Conservation (phyloP, 92 coral and sea anemone species). For the Hydrozoanthus gracilis region DNA sequence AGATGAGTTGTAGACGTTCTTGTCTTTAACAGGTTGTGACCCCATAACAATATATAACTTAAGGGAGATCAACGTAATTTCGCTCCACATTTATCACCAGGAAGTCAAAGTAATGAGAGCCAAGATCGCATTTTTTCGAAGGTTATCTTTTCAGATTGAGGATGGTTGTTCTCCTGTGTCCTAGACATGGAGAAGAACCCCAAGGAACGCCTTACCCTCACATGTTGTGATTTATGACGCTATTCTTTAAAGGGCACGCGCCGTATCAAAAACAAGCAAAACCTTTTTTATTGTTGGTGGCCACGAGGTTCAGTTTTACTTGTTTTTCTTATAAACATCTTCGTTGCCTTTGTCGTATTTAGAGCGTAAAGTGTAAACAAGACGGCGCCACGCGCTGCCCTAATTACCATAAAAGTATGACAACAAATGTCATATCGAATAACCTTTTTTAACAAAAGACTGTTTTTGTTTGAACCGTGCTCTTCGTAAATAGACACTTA, state of each 20-base stretch:
- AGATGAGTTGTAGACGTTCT: background rate
- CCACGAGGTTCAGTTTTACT: background rate
- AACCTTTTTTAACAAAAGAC: too few species aligned
- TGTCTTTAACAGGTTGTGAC: constrained; percentile 1
- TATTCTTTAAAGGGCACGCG: background rate
- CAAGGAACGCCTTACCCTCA: background rate
- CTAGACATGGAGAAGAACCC: background rate
- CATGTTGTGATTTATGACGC: background rate
- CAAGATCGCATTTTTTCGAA: background rate
- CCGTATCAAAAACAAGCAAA: background rate
- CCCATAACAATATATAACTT: background rate
- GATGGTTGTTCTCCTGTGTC: background rate
- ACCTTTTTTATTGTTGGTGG: background rate
- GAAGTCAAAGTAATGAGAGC: background rate
- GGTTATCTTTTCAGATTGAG: background rate
- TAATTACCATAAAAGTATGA: too few species aligned
- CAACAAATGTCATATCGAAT: too few species aligned
- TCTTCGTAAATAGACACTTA: too few species aligned
- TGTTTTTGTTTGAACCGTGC: too few species aligned
- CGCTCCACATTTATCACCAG: background rate
- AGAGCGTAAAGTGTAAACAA: background rate
- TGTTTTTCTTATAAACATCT: background rate
- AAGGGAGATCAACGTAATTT: background rate
- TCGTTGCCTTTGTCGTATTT: background rate
- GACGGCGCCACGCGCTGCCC: too few species aligned